Evolutionary conservation across 2,888 invertebrate genomes (phyloP).

Genomic region (Melieria omissa): DNA sequence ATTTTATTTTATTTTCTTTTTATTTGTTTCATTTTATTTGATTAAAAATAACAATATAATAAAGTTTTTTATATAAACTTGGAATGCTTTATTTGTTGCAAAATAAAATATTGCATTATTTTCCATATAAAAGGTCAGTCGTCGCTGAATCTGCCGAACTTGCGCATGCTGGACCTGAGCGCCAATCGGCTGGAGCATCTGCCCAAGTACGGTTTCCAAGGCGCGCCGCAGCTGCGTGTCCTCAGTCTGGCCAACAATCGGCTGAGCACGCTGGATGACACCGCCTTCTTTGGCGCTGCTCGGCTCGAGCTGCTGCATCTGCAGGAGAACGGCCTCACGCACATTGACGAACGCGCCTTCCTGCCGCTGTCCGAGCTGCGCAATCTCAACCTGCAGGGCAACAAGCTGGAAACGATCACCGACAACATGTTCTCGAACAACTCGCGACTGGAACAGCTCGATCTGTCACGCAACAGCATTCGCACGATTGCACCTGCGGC

Average conservation of each 20-base stretch:
- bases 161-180: slow-evolving; percentile 80
- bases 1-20: too few relatives aligned
- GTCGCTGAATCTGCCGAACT: slow-evolving; percentile 77
- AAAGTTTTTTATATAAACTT: too few relatives aligned
- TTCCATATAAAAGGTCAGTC: too few relatives aligned
- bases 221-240: slow-evolving; percentile 75
- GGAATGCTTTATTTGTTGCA: too few relatives aligned
- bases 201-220: slow-evolving; percentile 73
- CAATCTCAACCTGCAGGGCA: slow-evolving; percentile 80
- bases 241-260: slow-evolving; percentile 80
- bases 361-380: slow-evolving; percentile 73
- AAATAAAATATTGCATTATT: too few relatives aligned
- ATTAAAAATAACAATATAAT: too few relatives aligned
- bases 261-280: slow-evolving; percentile 76
- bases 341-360: slow-evolving; percentile 75
- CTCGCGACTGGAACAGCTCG: slow-evolving; percentile 73
- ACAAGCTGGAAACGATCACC: slow-evolving; percentile 78
- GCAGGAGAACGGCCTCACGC: slow-evolving; percentile 77
- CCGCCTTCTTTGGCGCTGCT: slow-evolving; percentile 76
- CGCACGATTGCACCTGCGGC: slow-evolving; percentile 75
- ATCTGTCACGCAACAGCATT: slow-evolving; percentile 81
- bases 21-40: too few relatives aligned
- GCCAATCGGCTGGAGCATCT: slow-evolving; percentile 80
- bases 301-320: slow-evolving; percentile 80
- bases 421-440: slow-evolving; percentile 77